These are phyloP conservation scores for Phataginus tetradactyla DNA, from an alignment of 2,797 vertebrate species.

Conservation along the genomic window DNA sequence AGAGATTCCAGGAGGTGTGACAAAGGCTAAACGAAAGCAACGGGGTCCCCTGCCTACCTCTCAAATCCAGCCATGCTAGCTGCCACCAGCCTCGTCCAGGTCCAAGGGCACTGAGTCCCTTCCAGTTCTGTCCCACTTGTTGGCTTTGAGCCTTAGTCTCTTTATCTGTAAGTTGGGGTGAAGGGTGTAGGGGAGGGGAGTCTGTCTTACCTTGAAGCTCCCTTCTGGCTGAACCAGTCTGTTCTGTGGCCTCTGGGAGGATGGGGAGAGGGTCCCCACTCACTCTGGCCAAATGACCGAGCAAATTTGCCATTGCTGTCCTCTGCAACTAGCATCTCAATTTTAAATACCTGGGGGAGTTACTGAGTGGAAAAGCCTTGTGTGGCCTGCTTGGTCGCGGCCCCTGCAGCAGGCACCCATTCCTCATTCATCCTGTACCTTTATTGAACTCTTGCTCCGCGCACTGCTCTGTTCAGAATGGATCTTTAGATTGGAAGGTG, in stretches of 20 bases:
- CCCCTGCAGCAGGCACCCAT: neutral
- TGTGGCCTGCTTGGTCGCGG: neutral
- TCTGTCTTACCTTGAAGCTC: neutral
- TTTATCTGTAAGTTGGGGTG: neutral
- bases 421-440: neutral
- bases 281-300: neutral
- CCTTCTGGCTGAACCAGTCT: neutral
- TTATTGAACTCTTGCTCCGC: neutral
- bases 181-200: neutral
- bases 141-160: neutral
- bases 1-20: neutral
- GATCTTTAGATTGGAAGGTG: neutral
- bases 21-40: neutral
- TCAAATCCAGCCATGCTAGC: neutral
- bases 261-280: neutral
- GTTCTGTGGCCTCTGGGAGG: neutral
- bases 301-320: neutral
- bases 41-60: neutral
- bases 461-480: neutral
- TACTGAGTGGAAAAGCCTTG: neutral
- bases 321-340: neutral
- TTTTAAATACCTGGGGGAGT: neutral
- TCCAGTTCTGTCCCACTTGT: neutral
- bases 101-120: neutral
- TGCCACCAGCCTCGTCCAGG: neutral